These are phyloP conservation scores for Leucoma salicis DNA, from an alignment of 2,888 invertebrate genomes.

Conservation along the genomic window DNA sequence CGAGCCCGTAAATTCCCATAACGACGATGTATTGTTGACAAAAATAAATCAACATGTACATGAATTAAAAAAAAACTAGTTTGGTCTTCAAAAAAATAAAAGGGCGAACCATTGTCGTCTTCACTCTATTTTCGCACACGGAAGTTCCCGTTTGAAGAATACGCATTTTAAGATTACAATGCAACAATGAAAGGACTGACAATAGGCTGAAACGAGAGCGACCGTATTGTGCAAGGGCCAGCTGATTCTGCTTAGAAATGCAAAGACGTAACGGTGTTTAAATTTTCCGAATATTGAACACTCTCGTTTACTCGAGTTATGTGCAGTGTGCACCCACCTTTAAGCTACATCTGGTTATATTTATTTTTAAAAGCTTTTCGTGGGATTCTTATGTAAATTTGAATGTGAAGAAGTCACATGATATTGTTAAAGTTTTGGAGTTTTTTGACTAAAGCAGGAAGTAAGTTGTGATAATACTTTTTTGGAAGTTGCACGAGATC, in stretches of 20 bases:
- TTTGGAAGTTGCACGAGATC: neutral
- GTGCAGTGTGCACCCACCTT: conserved; percentile 28
- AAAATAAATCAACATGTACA: conserved; percentile 79
- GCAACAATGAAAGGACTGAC: conserved; percentile 56
- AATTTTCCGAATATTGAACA: conserved; percentile 45
- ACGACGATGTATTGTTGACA: conserved; percentile 69
- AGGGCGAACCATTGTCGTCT: conserved; percentile 60
- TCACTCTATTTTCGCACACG: conserved; percentile 69
- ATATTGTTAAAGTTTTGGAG: neutral
- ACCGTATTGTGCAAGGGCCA: conserved; percentile 53
- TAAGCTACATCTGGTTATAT: conserved; percentile 29
- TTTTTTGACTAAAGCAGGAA: neutral
- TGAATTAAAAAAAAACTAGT: conserved; percentile 67
- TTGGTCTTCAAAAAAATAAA: conserved; percentile 52
- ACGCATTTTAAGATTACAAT: conserved; percentile 68
- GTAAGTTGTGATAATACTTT: neutral
- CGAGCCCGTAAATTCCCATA: conserved; percentile 67
- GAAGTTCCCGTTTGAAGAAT: conserved; percentile 68
- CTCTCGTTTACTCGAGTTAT: conserved; percentile 41
- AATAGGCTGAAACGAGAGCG: conserved; percentile 69
- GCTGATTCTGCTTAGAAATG: conserved; percentile 63
- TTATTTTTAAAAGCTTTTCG: conserved; percentile 23
- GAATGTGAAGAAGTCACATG: neutral
- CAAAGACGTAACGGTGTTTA: conserved; percentile 50
- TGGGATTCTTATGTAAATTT: conserved; percentile 19